These are phyloP conservation scores for Goniozus legneri DNA, from an alignment of 1,140 invertebrate genomes.

Conservation along the genomic window DNA sequence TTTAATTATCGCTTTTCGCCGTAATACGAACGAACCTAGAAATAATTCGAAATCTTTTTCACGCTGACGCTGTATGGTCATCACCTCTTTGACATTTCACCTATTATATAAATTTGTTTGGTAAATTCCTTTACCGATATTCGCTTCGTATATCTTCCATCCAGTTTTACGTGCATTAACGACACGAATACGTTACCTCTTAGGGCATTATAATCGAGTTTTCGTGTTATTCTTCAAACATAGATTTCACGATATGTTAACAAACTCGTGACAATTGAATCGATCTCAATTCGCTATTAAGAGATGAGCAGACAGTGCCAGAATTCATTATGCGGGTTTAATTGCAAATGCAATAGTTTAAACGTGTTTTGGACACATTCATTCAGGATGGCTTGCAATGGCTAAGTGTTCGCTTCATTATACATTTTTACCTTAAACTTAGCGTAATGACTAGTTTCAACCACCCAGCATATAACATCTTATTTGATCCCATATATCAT, in stretches of 20 bases:
- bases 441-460: constrained; percentile 50
- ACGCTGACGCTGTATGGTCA: constrained; percentile 30
- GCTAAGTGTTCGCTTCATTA: constrained; percentile 32
- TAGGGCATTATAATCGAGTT: no score
- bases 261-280: no score
- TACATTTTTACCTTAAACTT: constrained; percentile 32
- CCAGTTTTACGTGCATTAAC: no score
- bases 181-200: no score
- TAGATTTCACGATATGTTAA: no score
- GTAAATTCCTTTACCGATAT: no score
- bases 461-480: constrained; percentile 44
- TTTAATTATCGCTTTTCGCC: constrained; percentile 23
- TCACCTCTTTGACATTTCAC: background rate
- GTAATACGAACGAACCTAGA: constrained; percentile 18
- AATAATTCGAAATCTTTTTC: constrained; percentile 10
- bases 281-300: constrained; percentile 1
- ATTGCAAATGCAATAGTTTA: constrained; percentile 29
- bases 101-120: background rate
- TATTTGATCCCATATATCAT: constrained; percentile 48
- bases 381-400: constrained; percentile 37
- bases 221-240: no score
- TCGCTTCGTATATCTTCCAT: no score
- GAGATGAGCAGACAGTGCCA: constrained; percentile 21
- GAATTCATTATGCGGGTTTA: constrained; percentile 13
- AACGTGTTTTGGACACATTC: constrained; percentile 34